Evolutionary conservation across 2,113 vertebrate species (phyloP), one percentile per base, ranked within the genome.

Genomic region (Lagopus muta): DNA sequence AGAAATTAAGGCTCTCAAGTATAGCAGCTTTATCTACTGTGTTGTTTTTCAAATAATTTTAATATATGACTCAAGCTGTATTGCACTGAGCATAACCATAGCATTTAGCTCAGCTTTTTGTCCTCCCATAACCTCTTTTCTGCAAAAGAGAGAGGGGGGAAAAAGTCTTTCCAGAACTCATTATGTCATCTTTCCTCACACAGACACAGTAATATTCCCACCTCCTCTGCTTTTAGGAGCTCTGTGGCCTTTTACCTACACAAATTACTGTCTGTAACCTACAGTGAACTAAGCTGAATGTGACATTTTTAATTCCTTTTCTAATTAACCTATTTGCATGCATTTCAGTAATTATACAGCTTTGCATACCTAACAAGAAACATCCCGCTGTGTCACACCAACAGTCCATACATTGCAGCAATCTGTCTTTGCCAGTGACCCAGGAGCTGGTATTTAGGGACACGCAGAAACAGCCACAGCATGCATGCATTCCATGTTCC

Each of bases 321-420:
- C 85, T 92, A 92, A 95, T 95, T 95, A 95, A 95, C 82, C 58
- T 95, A 62, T 94, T 74, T 93, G 69, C 57, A 47, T 88, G 57
- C 30, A 72, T 92, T 88, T 86, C 57, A 81, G 77, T 81, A 88
- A 88, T 90, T 72, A 84, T 21, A 65, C 65, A 84, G 73, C 54
- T 88, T 90, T 92, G 90, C 58, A 81, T 28, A 75, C 48, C 73
- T 81, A 83, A 76, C 2, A 32, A 90, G 73, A 61, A 72, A 34
- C 38, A 32, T 32, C 73, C 65, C 70, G 45, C 65, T 81, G 83
- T 64, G 80, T 86, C n/a, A 47, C 0, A 4, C 36, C 77, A 62
- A 2, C 10, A 71, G 70, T 50, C 2, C 0, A 38, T 32, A 52
- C 0, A 71, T 62, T 52, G 43, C 27, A 25, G 83, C 55, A 42